phyloP scores from a whole-genome alignment of 2,113 vertebrate species.

The Grammomys dolichurus region DNA sequence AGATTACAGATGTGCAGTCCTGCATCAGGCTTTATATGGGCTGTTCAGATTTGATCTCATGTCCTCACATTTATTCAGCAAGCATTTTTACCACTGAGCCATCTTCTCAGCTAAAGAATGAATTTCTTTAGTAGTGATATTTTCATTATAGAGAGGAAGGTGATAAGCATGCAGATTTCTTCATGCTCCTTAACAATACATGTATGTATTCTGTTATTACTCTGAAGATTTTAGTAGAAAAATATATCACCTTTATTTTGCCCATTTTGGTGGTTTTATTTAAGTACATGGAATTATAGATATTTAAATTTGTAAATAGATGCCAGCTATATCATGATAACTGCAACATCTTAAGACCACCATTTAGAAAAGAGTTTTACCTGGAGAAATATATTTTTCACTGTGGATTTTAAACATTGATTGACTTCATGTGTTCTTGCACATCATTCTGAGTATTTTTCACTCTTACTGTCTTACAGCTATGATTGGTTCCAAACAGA shows the following conservation, averaged over 20 bases:
- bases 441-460: neutral
- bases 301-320: slow-evolving; percentile 62
- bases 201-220: neutral
- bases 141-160: neutral
- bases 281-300: neutral
- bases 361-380: slow-evolving; percentile 20
- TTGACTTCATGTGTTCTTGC: slow-evolving; percentile 39
- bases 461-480: slow-evolving; percentile 86
- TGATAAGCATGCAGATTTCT: neutral
- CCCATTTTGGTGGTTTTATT: slow-evolving; percentile 40
- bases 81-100: neutral
- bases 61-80: neutral
- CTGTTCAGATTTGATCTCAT: neutral
- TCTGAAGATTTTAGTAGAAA: slow-evolving; percentile 47
- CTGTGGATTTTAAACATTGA: slow-evolving; percentile 47
- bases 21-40: neutral
- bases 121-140: slow-evolving; percentile 38
- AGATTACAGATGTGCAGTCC: neutral
- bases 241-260: slow-evolving; percentile 28
- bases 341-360: neutral
- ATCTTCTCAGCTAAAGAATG: neutral
- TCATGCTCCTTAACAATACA: slow-evolving; percentile 3
- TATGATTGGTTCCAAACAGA: slow-evolving; percentile 99
- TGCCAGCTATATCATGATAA: neutral
- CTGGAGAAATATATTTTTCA: slow-evolving; percentile 33